Conservation (phyloP, 2,888 invertebrate genomes). For the Chironomus riparius region DNA sequence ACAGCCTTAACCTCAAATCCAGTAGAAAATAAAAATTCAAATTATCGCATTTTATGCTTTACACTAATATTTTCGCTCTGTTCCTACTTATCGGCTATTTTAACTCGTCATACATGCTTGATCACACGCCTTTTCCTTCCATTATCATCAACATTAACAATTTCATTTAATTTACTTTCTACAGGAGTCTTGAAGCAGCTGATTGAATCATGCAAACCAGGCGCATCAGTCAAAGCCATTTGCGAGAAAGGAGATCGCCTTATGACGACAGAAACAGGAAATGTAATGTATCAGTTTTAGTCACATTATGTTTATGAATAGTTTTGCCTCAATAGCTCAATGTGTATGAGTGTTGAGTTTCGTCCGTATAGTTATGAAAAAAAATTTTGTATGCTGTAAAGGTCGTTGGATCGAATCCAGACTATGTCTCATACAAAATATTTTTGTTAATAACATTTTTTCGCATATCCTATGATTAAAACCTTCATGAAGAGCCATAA, state of each 20-base stretch:
- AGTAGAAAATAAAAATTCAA: background rate
- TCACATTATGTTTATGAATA: background rate
- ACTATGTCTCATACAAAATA: background rate
- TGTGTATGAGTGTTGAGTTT: background rate
- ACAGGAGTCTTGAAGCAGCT: constrained; percentile 82
- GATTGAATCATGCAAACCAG: constrained; percentile 76
- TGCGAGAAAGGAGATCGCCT: constrained; percentile 88
- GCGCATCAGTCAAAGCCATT: constrained; percentile 80
- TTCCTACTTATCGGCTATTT: no score
- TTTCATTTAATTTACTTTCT: constrained; percentile 35
- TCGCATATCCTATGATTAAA: constrained; percentile 24
- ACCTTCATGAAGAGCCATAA: constrained; percentile 19
- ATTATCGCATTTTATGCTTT: background rate
- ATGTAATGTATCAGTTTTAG: constrained; percentile 48
- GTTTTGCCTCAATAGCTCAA: background rate
- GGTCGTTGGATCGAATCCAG: constrained; percentile 20
- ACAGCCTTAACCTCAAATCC: constrained; percentile 27
- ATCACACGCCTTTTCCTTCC: background rate
- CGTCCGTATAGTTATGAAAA: background rate
- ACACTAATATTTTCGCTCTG: no score
- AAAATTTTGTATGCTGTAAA: background rate
- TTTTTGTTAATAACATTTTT: background rate
- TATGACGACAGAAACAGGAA: constrained; percentile 82
- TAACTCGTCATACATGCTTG: background rate
- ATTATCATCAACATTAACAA: background rate